Evolutionary conservation across 1,140 invertebrate species (phyloP).

Genomic region (Papilio polytes): DNA sequence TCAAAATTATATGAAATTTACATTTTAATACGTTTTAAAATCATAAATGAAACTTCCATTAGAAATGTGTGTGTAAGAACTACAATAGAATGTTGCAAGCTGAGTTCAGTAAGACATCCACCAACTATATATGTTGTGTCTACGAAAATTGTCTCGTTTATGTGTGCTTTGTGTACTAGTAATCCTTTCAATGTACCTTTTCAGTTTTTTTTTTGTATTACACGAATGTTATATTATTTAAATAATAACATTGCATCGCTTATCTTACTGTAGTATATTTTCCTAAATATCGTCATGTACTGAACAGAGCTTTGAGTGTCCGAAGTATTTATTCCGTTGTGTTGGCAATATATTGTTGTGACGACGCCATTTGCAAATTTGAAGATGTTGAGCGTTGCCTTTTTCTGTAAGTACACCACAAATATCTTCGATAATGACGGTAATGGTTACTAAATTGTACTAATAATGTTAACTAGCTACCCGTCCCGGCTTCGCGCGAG

Average conservation of each 20-base stretch:
- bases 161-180: not conserved
- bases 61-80: not conserved
- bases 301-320: not conserved
- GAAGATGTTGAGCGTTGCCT: not conserved
- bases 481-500: too few relatives aligned
- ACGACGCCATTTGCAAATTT: not conserved
- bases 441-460: not conserved
- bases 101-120: not conserved
- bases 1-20: not conserved
- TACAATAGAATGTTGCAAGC: conserved; percentile 3
- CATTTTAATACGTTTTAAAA: not conserved
- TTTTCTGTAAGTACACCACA: not conserved
- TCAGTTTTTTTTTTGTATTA: not conserved
- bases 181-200: not conserved
- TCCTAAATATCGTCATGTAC: not conserved
- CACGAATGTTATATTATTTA: not conserved
- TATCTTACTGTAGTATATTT: not conserved
- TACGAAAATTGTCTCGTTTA: not conserved
- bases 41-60: not conserved
- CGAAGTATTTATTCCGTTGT: not conserved
- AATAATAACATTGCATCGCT: not conserved
- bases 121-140: not conserved
- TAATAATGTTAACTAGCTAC: too few relatives aligned
- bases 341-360: not conserved
- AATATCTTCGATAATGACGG: too few relatives aligned